These are phyloP conservation scores for Clistopyga incitator DNA, from an alignment of 2,888 invertebrate genomes.

Conservation along the genomic window DNA sequence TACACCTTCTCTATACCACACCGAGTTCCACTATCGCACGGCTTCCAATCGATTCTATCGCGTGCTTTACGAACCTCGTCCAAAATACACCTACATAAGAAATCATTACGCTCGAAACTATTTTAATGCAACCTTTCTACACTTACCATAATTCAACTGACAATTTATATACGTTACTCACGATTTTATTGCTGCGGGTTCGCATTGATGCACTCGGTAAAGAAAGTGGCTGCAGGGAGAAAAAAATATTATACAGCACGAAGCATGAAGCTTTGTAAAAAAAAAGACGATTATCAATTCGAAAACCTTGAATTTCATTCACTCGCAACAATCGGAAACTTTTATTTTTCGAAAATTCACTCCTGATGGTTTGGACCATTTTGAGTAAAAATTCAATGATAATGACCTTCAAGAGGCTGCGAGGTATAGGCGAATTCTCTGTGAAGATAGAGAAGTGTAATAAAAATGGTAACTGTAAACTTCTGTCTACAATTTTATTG, in stretches of 20 bases:
- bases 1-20: background rate
- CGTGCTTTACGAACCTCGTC: slow-evolving; percentile 16
- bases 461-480: background rate
- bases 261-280: too few species aligned
- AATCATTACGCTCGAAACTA: slow-evolving; percentile 19
- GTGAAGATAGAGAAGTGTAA: background rate
- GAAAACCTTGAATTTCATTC: too few species aligned
- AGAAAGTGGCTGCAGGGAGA: too few species aligned
- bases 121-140: background rate
- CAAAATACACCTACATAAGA: background rate
- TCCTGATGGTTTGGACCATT: too few species aligned
- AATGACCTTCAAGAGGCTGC: too few species aligned
- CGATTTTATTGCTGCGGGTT: background rate
- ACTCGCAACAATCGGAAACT: too few species aligned
- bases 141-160: background rate
- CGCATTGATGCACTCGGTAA: too few species aligned
- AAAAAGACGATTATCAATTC: too few species aligned
- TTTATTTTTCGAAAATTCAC: too few species aligned
- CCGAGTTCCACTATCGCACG: background rate
- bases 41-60: slow-evolving; percentile 15
- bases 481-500: background rate
- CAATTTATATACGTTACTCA: background rate
- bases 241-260: too few species aligned
- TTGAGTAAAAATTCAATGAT: too few species aligned
- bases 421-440: too few species aligned